Base-by-base conservation (phyloP, 2,888 invertebrate genomes). In the Amorpha juglandis region DNA sequence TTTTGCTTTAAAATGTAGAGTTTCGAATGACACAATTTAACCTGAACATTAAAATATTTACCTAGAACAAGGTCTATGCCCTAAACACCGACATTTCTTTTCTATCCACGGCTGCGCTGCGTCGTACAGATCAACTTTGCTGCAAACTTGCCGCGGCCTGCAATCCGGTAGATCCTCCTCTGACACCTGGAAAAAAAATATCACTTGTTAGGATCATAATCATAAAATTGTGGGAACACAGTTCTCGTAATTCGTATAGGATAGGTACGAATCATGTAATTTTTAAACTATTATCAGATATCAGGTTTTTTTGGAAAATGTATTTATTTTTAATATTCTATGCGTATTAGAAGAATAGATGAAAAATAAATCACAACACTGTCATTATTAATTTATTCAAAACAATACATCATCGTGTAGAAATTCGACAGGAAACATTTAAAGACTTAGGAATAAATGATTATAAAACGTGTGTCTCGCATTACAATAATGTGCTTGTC, bases 121-220 rank as follows among this genome's bases (percentile, higher is more conserved):
- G 79, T 97, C 97, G 87, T 98, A 98, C 21, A 97, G 91, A 89
- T 98, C 98, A 70, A 98, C 96, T 89, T 97, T 97, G 80, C 97
- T 97, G 94, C 98, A 98, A 38, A 98, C 97, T 67, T 96, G 96
- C 78, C 96, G 94, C 48, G 96, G 94, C 64, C 95, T 94, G 87
- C 98, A 98, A 77, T 95, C 95, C 8, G 97, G 97, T 63, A 98
- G 91, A 77, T 97, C 97, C 6, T 96, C 95, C 82, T 98, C 97
- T 1, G 96, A 95, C 68, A 95, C 95, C 97, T 97, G 93, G 4
- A 94, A 94, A 68, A 63, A 68, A 72, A 48, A 48, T 14, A 45
- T 12, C 16, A 16, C 4, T 51, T 27, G 27, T 27, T 14, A 9
- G n/a, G n/a, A 52, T 35, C 47, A n/a, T 16, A 21, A 16, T 11